phyloP scores from a whole-genome alignment of 2,888 invertebrate species.

The Unio pictorum region DNA sequence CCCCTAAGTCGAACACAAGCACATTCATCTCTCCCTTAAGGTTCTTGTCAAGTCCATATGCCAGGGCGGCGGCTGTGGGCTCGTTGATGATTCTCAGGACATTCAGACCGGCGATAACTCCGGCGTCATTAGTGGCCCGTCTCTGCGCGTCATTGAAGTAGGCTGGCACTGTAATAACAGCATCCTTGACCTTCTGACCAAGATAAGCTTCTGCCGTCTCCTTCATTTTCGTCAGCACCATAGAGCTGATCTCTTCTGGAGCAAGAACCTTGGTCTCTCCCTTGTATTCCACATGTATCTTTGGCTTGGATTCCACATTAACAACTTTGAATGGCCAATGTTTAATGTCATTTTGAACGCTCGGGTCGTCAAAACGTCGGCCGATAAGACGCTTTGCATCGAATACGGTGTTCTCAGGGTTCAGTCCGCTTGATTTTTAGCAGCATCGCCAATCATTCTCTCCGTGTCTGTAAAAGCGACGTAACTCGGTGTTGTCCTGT shows the following conservation, averaged over 20 bases:
- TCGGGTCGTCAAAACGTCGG: conserved; percentile 51
- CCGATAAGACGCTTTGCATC: conserved; percentile 67
- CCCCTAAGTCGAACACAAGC: conserved; percentile 41
- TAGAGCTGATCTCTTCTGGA: conserved; percentile 91
- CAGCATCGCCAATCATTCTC: conserved; percentile 72
- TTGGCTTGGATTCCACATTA: conserved; percentile 53
- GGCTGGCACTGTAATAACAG: too few relatives aligned
- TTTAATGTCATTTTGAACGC: conserved; percentile 62
- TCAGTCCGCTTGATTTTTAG: conserved; percentile 75
- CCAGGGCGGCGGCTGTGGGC: too few relatives aligned
- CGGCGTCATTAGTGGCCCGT: too few relatives aligned
- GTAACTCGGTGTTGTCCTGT: conserved; percentile 82
- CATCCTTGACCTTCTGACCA: too few relatives aligned
- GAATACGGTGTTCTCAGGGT: conserved; percentile 82
- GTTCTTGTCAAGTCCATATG: conserved; percentile 8
- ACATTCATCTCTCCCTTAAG: conserved; percentile 74
- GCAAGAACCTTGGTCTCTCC: conserved; percentile 88
- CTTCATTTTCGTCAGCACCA: conserved; percentile 80
- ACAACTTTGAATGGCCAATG: conserved; percentile 62
- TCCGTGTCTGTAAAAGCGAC: conserved; percentile 79
- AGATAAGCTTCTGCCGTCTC: conserved; percentile 24
- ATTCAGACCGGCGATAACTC: too few relatives aligned
- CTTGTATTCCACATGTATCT: conserved; percentile 74
- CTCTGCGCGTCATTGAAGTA: too few relatives aligned
- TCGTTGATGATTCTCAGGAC: too few relatives aligned